Conservation (phyloP, 2,888 invertebrate genomes). For the Lumbricus terrestris region DNA sequence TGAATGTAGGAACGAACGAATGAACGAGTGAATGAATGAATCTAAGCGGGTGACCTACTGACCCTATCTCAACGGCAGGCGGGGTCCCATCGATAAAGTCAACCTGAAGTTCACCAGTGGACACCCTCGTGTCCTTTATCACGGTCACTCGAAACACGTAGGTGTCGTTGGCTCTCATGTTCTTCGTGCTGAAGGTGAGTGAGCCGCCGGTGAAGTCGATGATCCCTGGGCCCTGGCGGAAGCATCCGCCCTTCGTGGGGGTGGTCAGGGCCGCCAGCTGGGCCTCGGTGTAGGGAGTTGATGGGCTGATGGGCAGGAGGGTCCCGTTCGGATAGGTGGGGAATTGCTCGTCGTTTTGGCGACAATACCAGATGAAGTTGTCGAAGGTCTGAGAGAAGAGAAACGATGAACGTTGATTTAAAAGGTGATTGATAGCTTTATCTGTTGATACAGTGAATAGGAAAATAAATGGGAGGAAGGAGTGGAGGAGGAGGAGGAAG, state of each 20-base stretch:
- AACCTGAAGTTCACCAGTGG: constrained; percentile 9
- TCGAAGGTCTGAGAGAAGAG: constrained; percentile 29
- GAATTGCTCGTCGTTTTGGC: constrained; percentile 30
- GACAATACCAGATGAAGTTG: constrained; percentile 35
- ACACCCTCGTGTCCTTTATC: constrained; percentile 33
- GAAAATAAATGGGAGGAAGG: too few species aligned
- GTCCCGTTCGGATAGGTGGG: constrained; percentile 11
- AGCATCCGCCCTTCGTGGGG: constrained; percentile 40
- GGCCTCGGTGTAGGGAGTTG: not conserved
- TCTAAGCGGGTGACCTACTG: not conserved
- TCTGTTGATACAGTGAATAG: too few species aligned
- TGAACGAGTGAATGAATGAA: not conserved
- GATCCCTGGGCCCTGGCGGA: constrained; percentile 39
- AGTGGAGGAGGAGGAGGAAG: too few species aligned
- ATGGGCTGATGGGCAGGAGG: not conserved
- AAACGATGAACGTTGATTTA: not conserved
- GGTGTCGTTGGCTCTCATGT: constrained; percentile 41
- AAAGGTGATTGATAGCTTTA: too few species aligned
- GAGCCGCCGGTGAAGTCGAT: constrained; percentile 27
- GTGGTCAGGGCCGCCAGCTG: not conserved
- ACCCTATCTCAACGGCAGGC: constrained; percentile 23
- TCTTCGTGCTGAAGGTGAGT: constrained; percentile 40
- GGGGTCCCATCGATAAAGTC: constrained; percentile 19
- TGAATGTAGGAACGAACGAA: too few species aligned
- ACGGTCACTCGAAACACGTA: constrained; percentile 41